These are phyloP conservation scores for Ptychadena robeensis DNA, from an alignment of 2,797 vertebrate species.

Conservation along the genomic window DNA sequence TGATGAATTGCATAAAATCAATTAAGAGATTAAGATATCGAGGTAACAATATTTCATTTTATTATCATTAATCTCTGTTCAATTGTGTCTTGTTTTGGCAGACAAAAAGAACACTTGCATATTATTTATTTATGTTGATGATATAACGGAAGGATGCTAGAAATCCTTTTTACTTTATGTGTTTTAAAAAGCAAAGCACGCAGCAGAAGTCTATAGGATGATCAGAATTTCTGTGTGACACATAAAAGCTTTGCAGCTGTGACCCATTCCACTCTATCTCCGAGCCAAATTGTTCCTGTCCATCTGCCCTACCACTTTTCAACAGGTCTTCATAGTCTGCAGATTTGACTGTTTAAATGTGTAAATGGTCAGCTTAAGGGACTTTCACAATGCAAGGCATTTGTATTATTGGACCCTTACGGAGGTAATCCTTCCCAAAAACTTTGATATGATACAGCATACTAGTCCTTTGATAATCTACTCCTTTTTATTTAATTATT, in stretches of 20 bases:
- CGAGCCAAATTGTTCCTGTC: background rate
- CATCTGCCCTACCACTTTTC: background rate
- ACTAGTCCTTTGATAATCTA: too few relatives aligned
- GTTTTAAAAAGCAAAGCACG: background rate
- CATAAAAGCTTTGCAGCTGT: background rate
- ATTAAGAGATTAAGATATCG: conserved; percentile 36
- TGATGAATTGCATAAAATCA: conserved; percentile 36
- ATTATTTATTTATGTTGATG: background rate
- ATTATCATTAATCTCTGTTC: conserved; percentile 41
- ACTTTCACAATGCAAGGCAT: too few relatives aligned
- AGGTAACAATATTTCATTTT: conserved; percentile 22
- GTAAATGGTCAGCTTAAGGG: too few relatives aligned
- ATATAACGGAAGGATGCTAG: conserved; percentile 2
- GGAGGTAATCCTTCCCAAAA: too few relatives aligned
- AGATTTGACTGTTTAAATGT: background rate
- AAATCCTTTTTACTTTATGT: background rate
- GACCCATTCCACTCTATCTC: background rate
- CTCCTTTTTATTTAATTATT: too few relatives aligned
- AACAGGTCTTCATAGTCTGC: background rate
- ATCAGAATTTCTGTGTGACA: background rate
- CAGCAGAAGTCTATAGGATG: background rate
- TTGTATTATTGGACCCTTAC: too few relatives aligned
- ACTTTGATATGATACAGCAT: too few relatives aligned
- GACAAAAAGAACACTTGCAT: conserved; percentile 8
- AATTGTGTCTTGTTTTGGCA: conserved; percentile 20